Evolutionary conservation across 2,113 vertebrate species (phyloP).

Genomic region (Barnardius zonarius): DNA sequence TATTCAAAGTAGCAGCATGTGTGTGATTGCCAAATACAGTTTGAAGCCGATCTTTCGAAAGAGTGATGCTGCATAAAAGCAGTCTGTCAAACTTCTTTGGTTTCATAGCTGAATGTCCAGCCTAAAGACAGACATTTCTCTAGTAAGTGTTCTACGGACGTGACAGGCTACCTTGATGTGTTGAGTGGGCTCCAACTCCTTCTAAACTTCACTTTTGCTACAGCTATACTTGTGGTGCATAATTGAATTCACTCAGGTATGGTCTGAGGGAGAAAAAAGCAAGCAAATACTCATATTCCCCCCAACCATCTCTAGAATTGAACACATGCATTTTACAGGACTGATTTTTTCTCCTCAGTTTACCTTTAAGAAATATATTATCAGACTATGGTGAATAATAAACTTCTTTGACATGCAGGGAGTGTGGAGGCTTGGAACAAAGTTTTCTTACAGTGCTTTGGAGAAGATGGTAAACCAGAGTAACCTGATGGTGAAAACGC

Average conservation of each 20-base stretch:
- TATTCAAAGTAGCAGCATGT: neutral
- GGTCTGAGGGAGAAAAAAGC: neutral
- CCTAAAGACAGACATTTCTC: neutral
- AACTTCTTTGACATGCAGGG: neutral
- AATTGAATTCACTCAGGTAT: neutral
- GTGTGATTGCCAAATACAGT: neutral
- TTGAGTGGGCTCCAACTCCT: neutral
- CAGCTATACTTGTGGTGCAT: neutral
- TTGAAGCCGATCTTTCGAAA: neutral
- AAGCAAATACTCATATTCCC: neutral
- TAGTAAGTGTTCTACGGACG: neutral
- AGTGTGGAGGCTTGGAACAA: neutral
- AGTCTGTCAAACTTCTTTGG: neutral
- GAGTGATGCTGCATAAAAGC: neutral
- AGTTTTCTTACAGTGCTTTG: neutral
- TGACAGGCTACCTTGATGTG: neutral
- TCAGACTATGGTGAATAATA: neutral
- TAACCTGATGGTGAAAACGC: neutral
- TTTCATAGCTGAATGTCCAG: neutral
- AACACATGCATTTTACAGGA: neutral
- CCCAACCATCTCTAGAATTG: neutral
- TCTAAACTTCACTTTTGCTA: neutral
- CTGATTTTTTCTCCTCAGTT: neutral
- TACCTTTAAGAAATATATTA: neutral
- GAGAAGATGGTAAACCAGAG: neutral